Base-by-base conservation (phyloP, 2,113 vertebrate species). In the Cynopterus brachyotis region DNA sequence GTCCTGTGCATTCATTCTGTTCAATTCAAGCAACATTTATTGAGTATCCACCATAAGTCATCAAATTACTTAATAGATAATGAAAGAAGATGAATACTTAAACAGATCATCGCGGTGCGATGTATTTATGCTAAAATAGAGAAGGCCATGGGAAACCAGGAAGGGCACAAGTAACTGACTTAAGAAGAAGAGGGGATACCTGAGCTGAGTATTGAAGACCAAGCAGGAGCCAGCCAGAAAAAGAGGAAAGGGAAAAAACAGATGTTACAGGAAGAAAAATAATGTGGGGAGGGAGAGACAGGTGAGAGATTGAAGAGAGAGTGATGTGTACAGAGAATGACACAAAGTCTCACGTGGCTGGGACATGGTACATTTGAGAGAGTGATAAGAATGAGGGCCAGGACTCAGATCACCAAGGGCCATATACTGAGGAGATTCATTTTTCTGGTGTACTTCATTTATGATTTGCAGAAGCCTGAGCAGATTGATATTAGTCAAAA, bases 21-120 rank as follows among this genome's bases (percentile, higher is more conserved):
- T 83, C 94, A 93, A 62, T 73, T 79, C n/a, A 79, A 93, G 11
- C 53, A 95, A 81, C 9, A 80, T 53, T 89, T 90, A 79, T 45
- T 89, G 75, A 94, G 13, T 64, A 50, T 73, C 84, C 78, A 78
- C n/a, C 11, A 62, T 59, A 93, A 53, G 42, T 30, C 82, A 76
- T 97, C 53, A 82, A 42, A 60, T 93, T 60, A 90, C 47, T 87
- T 72, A 88, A 95, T 26, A 40, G 57, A 59, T 89, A 59, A 50
- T 73, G 19, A 83, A 78, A 91, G 64, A 72, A 90, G 17, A 20
- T 53, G 35, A 85, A 35, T 26, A 40, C 28, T 66, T 80, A 87
- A 69, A 50, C 24, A 50, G 28, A 57, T 22, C 9, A 95, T 78
- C 26, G 35, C 67, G 60, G 16, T 69, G 15, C 22, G 93, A 26